Base-by-base conservation (phyloP, 2,113 vertebrate genomes). In the Setophaga kirtlandii region DNA sequence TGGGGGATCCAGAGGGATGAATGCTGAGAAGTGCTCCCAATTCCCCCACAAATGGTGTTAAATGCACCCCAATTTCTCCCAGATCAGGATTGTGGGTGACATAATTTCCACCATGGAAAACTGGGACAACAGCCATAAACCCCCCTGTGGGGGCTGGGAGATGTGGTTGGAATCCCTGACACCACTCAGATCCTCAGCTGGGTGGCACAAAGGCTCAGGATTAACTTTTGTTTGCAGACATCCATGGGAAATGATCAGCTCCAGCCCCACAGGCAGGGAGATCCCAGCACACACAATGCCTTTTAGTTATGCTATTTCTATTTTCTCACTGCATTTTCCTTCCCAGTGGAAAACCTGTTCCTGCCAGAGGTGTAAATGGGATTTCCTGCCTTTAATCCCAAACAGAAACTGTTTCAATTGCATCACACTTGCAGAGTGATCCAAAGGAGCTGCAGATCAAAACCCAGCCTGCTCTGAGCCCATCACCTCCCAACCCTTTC, bases 351-450 rank as follows among this genome's bases (percentile, higher is more conserved):
- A 92, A 92, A 60, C 39, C 74, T 39, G 23, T 82, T 92, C 93
- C 95, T 94, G 93, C 77, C 86, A 35, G 80, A 84, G 87, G 95
- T 92, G 91, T 78, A 39, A 92, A 91, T 89, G 87, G 96, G 96
- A 96, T 94, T 96, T 95, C 91, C 96, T 95, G 96, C 96, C 89
- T 97, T 94, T 95, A 65, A 94, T 87, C 84, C 50, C 71, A 35
- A 67, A 31, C 78, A 71, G 80, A 69, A 84, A 25, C 75, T 11
- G 79, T 71, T 60, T 44, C 12, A 3, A 60, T 11, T 8, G 52
- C 56, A 60, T 19, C 23, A 44, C 3, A 6, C 37, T 62, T 3
- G 23, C 41, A n/a, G 35, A 76, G 44, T 1, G 2, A 73, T 42
- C 49, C 79, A 55, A 27, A 30, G n/a, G 1, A 73, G 65, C 63